These are phyloP conservation scores for Polyodon spathula DNA, from an alignment of 2,113 vertebrate species.

Conservation along the genomic window DNA sequence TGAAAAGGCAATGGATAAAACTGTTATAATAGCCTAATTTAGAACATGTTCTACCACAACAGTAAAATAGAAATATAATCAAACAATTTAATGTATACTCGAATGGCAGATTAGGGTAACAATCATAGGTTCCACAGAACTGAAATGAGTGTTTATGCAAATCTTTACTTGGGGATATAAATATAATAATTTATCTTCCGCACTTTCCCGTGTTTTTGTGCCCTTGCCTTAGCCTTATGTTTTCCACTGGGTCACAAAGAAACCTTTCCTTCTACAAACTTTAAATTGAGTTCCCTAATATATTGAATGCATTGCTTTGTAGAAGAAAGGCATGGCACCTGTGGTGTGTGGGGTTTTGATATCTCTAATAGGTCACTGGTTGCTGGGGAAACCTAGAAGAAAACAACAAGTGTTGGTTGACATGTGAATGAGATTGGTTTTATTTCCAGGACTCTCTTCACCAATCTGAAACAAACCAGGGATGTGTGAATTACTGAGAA, in stretches of 20 bases:
- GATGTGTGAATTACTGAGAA: not conserved
- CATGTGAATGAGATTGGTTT: constrained; percentile 5
- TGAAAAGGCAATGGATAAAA: no score
- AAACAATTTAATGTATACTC: not conserved
- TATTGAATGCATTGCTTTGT: not conserved
- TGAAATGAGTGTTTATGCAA: no score
- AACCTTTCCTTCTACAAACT: not conserved
- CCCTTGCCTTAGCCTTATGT: not conserved
- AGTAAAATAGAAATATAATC: not conserved
- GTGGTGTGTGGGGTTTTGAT: not conserved
- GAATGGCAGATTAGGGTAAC: not conserved
- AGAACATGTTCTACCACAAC: not conserved
- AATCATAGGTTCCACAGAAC: no score
- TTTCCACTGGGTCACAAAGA: not conserved
- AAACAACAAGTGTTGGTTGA: not conserved
- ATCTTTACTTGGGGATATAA: no score
- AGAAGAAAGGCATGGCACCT: not conserved
- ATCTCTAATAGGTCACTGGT: constrained; percentile 5
- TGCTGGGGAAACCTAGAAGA: constrained; percentile 7
- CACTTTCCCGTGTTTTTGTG: not conserved
- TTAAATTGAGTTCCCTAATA: not conserved
- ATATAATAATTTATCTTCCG: no score
- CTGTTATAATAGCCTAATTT: no score
- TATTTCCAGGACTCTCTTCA: not conserved
- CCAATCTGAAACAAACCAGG: not conserved